Evolutionary conservation across 2,113 vertebrate genomes (phyloP).

Genomic region (Solea solea): DNA sequence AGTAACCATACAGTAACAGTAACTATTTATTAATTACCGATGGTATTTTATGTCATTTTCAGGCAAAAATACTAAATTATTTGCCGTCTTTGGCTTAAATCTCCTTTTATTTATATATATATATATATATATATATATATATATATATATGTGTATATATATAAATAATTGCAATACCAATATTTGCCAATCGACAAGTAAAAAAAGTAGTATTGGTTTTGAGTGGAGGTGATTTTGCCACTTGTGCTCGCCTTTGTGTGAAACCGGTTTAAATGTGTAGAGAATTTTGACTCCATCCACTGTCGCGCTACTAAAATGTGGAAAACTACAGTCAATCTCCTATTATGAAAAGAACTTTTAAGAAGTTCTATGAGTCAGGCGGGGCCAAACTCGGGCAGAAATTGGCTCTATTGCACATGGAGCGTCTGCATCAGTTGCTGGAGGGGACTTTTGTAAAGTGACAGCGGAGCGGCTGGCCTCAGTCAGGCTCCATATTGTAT

Average conservation of each 20-base stretch:
- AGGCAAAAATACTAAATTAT: too few species aligned
- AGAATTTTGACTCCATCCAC: conserved; percentile 14
- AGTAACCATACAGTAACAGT: too few species aligned
- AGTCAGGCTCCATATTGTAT: conserved; percentile 58
- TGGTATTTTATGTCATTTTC: too few species aligned
- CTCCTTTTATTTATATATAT: too few species aligned
- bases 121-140: too few species aligned
- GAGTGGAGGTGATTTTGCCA: neutral
- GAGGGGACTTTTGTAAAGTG: conserved; percentile 45
- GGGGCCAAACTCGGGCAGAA: conserved; percentile 33
- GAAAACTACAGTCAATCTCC: conserved; percentile 27
- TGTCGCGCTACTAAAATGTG: conserved; percentile 8
- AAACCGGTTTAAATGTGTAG: neutral
- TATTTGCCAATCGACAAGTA: too few species aligned
- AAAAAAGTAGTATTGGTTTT: neutral
- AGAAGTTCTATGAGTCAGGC: conserved; percentile 30
- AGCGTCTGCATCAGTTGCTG: conserved; percentile 28
- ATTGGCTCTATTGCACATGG: conserved; percentile 24
- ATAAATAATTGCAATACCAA: too few species aligned
- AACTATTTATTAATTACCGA: too few species aligned
- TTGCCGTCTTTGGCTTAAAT: too few species aligned
- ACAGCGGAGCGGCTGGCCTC: conserved; percentile 48
- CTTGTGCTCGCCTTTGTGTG: conserved; percentile 5
- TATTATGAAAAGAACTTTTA: conserved; percentile 24
- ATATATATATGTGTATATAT: too few species aligned